phyloP scores from a whole-genome alignment of 64 coral and sea anemone genomes.

The Orbicella faveolata region DNA sequence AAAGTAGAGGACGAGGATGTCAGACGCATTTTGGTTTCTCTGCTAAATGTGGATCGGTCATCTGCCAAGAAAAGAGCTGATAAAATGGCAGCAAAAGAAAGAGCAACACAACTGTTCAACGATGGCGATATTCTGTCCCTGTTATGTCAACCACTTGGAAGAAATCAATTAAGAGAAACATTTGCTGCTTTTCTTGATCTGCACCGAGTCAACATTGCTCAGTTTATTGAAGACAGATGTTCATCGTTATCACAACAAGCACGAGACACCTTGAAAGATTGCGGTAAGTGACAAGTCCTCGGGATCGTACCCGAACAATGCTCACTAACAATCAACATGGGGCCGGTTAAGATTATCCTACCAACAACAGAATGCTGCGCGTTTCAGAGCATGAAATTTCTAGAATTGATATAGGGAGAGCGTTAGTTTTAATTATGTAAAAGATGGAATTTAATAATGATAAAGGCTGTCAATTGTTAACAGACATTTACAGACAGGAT shows the following conservation, averaged over 20 bases:
- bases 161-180: conserved; percentile 65
- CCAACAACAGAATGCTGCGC: no score
- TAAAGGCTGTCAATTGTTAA: no score
- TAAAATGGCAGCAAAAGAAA: conserved; percentile 37
- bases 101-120: conserved; percentile 29
- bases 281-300: conserved; percentile 13
- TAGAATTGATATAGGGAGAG: no score
- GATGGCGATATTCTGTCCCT: conserved; percentile 37
- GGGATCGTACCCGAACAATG: not conserved
- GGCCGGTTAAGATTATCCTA: no score
- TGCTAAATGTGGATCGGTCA: conserved; percentile 17
- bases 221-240: conserved; percentile 55
- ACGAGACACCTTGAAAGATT: conserved; percentile 38
- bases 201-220: conserved; percentile 14
- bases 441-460: no score
- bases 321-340: no score
- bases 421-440: no score
- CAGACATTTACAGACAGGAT: no score
- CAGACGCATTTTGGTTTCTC: conserved; percentile 21
- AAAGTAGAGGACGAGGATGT: conserved; percentile 38
- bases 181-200: conserved; percentile 40
- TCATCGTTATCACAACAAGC: not conserved
- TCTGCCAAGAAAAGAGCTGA: conserved; percentile 40
- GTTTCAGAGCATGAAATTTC: no score
- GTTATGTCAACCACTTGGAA: conserved; percentile 37